phyloP scores from a whole-genome alignment of 64 coral and sea anemone genomes.

The Pocillopora damicornis region DNA sequence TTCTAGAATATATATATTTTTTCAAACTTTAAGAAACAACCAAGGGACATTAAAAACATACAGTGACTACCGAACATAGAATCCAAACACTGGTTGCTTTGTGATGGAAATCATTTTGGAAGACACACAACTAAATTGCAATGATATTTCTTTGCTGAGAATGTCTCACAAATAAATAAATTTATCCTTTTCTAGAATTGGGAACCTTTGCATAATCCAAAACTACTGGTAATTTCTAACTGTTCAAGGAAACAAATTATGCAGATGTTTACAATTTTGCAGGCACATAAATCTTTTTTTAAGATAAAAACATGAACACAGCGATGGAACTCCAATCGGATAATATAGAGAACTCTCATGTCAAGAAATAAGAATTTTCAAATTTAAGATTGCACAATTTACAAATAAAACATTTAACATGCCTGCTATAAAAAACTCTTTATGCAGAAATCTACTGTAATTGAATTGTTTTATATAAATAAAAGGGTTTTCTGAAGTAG shows the following conservation, averaged over 20 bases:
- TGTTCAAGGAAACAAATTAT: not conserved
- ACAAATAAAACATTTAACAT: slow-evolving; percentile 95
- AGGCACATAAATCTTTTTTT: slow-evolving; percentile 9
- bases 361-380: slow-evolving; percentile 69
- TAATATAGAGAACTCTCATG: not conserved
- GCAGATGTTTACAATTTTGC: slow-evolving; percentile 3
- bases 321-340: not conserved
- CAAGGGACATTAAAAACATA: not conserved
- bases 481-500: slow-evolving; percentile 80
- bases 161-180: slow-evolving; percentile 1
- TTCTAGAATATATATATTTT: slow-evolving; percentile 3
- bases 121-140: not conserved
- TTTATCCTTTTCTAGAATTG: not conserved
- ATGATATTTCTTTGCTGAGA: not conserved
- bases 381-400: slow-evolving; percentile 86
- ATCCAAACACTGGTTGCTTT: not conserved
- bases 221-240: not conserved
- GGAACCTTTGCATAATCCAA: not conserved
- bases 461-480: slow-evolving; percentile 93
- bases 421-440: slow-evolving; percentile 95
- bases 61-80: not conserved
- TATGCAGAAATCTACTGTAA: slow-evolving; percentile 92
- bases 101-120: not conserved
- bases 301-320: not conserved
- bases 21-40: not conserved